Conservation (phyloP, 2,797 vertebrate species). For the Gephyroberyx darwinii region DNA sequence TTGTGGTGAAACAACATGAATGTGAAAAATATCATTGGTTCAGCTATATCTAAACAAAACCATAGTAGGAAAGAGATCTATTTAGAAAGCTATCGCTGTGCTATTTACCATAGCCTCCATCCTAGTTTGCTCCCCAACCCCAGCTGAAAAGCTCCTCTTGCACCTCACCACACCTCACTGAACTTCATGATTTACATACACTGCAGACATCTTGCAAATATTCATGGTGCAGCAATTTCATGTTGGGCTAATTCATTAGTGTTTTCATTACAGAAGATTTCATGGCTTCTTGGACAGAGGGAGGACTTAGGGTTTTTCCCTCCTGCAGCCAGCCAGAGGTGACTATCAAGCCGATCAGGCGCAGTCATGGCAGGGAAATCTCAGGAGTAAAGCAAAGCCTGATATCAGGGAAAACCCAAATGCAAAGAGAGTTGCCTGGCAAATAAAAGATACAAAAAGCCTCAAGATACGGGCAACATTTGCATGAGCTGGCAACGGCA, state of each 20-base stretch:
- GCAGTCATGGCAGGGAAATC: slow-evolving; percentile 31
- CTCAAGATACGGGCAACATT: slow-evolving; percentile 49
- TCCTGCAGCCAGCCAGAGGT: slow-evolving; percentile 34
- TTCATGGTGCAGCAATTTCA: slow-evolving; percentile 26
- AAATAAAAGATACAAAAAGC: slow-evolving; percentile 50
- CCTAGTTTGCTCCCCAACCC: slow-evolving; percentile 20
- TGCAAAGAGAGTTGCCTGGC: slow-evolving; percentile 50
- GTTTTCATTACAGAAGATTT: slow-evolving; percentile 54
- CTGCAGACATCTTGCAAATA: slow-evolving; percentile 10
- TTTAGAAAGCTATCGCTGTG: slow-evolving; percentile 34
- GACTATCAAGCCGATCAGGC: slow-evolving; percentile 50
- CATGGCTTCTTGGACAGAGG: slow-evolving; percentile 48
- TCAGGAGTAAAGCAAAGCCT: slow-evolving; percentile 51
- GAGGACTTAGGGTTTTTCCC: slow-evolving; percentile 35
- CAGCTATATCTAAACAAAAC: slow-evolving; percentile 48
- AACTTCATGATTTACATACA: slow-evolving; percentile 40
- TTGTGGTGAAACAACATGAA: slow-evolving; percentile 24
- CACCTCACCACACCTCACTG: slow-evolving; percentile 30
- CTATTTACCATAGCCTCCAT: slow-evolving; percentile 10
- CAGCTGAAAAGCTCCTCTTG: slow-evolving; percentile 21
- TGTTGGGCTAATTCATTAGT: slow-evolving; percentile 26
- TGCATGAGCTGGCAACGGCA: slow-evolving; percentile 52
- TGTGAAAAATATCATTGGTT: slow-evolving; percentile 28
- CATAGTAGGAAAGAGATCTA: slow-evolving; percentile 8
- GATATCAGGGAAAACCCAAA: slow-evolving; percentile 47